Conservation (phyloP, 2,888 invertebrate species). For the Helicoverpa assulta region DNA sequence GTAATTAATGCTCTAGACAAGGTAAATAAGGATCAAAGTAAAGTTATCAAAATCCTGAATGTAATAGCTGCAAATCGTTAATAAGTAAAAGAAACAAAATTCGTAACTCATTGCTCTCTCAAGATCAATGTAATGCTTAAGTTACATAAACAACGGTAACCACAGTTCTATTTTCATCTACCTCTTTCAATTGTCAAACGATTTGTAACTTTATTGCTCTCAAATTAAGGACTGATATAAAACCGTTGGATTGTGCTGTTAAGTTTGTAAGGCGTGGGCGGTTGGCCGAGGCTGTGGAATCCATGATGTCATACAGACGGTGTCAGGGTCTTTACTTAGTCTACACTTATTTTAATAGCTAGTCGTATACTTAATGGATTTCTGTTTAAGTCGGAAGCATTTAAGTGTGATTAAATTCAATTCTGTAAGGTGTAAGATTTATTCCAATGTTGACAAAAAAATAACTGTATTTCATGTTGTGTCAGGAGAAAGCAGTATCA, state of each 20-base stretch:
- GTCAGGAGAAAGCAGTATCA: background rate
- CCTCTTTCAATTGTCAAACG: slow-evolving; percentile 1
- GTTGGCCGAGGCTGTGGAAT: slow-evolving; percentile 64
- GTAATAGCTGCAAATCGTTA: background rate
- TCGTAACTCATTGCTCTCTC: slow-evolving; percentile 41
- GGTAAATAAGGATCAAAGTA: background rate
- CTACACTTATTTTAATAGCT: slow-evolving; percentile 61
- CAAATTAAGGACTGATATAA: slow-evolving; percentile 28
- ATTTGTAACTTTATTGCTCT: slow-evolving; percentile 37
- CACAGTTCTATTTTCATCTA: slow-evolving; percentile 13
- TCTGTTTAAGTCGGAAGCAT: slow-evolving; percentile 29
- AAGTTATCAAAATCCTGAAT: background rate
- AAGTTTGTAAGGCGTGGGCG: slow-evolving; percentile 67
- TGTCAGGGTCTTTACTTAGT: slow-evolving; percentile 78
- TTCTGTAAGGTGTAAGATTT: slow-evolving; percentile 8
- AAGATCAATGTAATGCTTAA: slow-evolving; percentile 59
- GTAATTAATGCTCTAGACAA: background rate
- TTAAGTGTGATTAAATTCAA: slow-evolving; percentile 15
- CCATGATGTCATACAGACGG: slow-evolving; percentile 76
- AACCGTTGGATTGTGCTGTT: slow-evolving; percentile 22
- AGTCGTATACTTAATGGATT: slow-evolving; percentile 55
- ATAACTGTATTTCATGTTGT: background rate
- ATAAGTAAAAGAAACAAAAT: slow-evolving; percentile 40
- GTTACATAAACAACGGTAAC: slow-evolving; percentile 51
- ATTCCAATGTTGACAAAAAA: background rate